These are phyloP conservation scores for Pristionchus arcanus DNA, from an alignment of 2,888 invertebrate genomes.

Conservation along the genomic window DNA sequence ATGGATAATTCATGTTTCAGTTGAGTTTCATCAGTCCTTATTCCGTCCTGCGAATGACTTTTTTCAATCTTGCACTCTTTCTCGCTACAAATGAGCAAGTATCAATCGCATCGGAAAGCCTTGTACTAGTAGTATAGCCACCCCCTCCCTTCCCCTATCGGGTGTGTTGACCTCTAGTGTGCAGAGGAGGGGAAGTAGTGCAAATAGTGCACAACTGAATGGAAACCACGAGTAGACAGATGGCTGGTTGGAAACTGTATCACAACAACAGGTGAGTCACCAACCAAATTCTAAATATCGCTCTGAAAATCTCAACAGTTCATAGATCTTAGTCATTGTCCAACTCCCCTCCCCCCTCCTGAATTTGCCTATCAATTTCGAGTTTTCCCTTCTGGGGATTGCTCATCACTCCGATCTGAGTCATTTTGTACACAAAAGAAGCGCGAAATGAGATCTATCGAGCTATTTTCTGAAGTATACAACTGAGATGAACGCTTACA, in stretches of 20 bases:
- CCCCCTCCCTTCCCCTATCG: conserved; percentile 7
- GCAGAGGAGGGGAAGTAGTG: not conserved
- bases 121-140: conserved; percentile 30
- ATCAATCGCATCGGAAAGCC: not conserved
- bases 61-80: not conserved
- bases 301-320: not conserved
- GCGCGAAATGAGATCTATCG: not conserved
- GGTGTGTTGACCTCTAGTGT: conserved; percentile 27
- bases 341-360: not conserved
- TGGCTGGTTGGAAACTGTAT: not conserved
- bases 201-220: conserved; percentile 18
- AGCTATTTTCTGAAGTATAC: not conserved
- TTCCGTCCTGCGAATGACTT: not conserved
- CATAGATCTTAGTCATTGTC: not conserved
- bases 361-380: conserved; percentile 1
- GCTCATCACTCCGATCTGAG: conserved; percentile 19
- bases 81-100: not conserved
- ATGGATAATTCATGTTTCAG: conserved; percentile 40
- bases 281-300: not conserved
- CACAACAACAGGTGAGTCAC: not conserved
- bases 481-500: conserved; percentile 83
- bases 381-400: not conserved
- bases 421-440: conserved; percentile 9
- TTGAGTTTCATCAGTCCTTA: not conserved
- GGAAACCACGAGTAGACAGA: not conserved